These are phyloP conservation scores for Cerceris ruficornis DNA, from an alignment of 2,888 invertebrate genomes.

Conservation along the genomic window DNA sequence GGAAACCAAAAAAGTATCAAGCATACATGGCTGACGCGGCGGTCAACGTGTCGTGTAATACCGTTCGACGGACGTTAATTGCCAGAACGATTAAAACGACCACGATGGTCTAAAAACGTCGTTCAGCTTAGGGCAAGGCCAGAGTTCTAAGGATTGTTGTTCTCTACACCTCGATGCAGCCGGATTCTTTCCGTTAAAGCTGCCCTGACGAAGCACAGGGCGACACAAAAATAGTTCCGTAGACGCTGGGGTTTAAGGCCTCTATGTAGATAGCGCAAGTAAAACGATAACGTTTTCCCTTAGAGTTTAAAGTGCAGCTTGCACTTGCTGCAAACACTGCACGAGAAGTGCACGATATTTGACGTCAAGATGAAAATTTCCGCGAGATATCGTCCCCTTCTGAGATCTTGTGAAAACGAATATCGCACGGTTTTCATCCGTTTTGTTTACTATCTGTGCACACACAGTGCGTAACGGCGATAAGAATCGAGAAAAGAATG, in stretches of 20 bases:
- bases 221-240: constrained; percentile 31
- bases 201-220: constrained; percentile 9
- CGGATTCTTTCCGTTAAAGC: constrained; percentile 30
- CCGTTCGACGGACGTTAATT: constrained; percentile 42
- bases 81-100: constrained; percentile 43
- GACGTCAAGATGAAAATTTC: neutral
- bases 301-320: constrained; percentile 34
- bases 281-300: constrained; percentile 40
- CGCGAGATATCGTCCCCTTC: neutral
- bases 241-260: constrained; percentile 47
- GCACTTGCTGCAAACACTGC: constrained; percentile 19
- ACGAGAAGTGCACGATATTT: constrained; percentile 9
- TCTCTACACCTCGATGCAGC: constrained; percentile 24
- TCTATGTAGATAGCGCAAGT: constrained; percentile 20
- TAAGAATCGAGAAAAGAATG: constrained; percentile 34
- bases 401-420: neutral
- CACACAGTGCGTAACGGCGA: constrained; percentile 29
- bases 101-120: constrained; percentile 9
- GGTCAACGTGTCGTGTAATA: constrained; percentile 37
- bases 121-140: constrained; percentile 46
- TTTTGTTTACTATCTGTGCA: constrained; percentile 17
- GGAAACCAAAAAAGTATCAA: neutral
- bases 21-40: neutral
- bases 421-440: constrained; percentile 7
- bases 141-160: constrained; percentile 31